Evolutionary conservation across 92 coral and sea anemone species (phyloP), one percentile per base, ranked within the genome.

Genomic region (Hydrozoanthus gracilis): DNA sequence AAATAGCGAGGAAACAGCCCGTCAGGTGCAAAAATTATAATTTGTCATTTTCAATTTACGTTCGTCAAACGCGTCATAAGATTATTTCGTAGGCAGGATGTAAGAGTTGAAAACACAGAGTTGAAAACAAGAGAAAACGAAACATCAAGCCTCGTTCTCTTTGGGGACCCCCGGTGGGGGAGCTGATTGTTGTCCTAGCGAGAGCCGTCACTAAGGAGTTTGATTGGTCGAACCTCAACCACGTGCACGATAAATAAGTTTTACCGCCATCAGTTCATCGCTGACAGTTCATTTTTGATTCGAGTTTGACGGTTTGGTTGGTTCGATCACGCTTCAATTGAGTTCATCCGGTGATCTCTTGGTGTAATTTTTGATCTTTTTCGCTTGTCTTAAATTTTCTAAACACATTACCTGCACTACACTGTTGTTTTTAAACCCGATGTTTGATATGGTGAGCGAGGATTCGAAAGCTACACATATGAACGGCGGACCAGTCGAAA

Each of bases 251-350:
- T 95, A 95, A 94, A 95, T 95, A 95, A 93, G 90, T 89, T 95
- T 95, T 95, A 88, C 96, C 98, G 96, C 95, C 93, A 90, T 87
- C 85, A 80, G 85, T 80, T 64, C 73, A 64, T 80, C 88, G 87
- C 91, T 95, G 98, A 95, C 98, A 95, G 98, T 95, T 95, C 98
- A 95, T 92, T 95, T 95, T 95, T 88, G 92, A 92, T 95, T 92
- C 95, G 95, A 95, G 93, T 92, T 95, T 95, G 98, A 92, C 95
- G 95, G 85, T 80, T 80, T 80, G 73, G 85, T 80, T 80, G 16
- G 60, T 80, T 80, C 85, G 85, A 80, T 80, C 85, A 80, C 85
- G 85, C 85, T 95, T 95, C 95, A 92, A 95, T 92, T 92, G 88
- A 76, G 98, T 89, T 91, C 84, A 80, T 92, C 98, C 92, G 87